Percentiles rank a stretch among this genome's conserved stretches.
Conservation (phyloP, 1,140 invertebrate species). For the Drosophila biarmipes region DNA sequence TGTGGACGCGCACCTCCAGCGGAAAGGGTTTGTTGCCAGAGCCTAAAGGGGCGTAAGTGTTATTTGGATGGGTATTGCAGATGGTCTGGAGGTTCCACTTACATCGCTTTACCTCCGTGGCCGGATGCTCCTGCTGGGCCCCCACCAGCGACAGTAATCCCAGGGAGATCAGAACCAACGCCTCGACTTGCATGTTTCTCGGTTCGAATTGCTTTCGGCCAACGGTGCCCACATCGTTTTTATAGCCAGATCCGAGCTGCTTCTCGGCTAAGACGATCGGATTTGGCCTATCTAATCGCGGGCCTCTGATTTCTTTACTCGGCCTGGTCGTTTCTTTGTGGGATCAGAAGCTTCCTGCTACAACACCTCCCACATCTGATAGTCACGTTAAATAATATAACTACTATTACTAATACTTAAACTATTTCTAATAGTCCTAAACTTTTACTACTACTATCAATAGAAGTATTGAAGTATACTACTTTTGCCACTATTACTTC, state of each 20-base stretch:
- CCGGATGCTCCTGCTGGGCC: constrained; percentile 29
- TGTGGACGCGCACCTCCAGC: constrained; percentile 58
- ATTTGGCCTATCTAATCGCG: constrained; percentile 48
- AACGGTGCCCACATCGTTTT: constrained; percentile 43
- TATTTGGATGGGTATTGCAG: background rate
- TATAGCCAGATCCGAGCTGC: constrained; percentile 41
- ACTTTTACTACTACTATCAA: too few relatives aligned
- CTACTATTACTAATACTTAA: background rate
- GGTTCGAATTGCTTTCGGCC: constrained; percentile 19
- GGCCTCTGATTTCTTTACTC: constrained; percentile 1
- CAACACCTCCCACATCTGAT: background rate
- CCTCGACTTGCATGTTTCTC: constrained; percentile 42
- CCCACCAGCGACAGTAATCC: constrained; percentile 24
- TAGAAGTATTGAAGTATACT: too few relatives aligned
- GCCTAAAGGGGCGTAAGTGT: constrained; percentile 30
- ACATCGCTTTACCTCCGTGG: constrained; percentile 69
- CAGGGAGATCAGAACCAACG: constrained; percentile 42
- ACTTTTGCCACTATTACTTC: too few relatives aligned
- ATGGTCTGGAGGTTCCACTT: background rate
- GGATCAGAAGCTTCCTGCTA: background rate
- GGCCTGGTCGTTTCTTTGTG: background rate
- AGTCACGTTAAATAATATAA: background rate
- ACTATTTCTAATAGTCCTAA: too few relatives aligned
- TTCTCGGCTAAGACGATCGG: constrained; percentile 19
- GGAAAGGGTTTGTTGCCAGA: constrained; percentile 71